A percentile compares a stretch with the other conserved stretches of the same genome.
Conservation (phyloP, 1,140 invertebrate species). For the Galleria mellonella region DNA sequence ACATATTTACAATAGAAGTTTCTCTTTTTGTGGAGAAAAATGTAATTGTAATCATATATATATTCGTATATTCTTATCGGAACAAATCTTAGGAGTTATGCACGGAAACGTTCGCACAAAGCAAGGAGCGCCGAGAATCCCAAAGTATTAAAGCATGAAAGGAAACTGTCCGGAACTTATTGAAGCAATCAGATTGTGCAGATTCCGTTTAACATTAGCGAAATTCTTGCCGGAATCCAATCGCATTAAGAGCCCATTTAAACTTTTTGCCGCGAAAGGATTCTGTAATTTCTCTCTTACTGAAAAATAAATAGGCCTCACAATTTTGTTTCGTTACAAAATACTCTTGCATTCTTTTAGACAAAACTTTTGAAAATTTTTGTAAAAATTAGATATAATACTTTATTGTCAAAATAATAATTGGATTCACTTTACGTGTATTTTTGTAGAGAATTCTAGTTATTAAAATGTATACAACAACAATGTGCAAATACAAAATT, state of each 20-base stretch:
- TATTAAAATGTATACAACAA: too few relatives aligned
- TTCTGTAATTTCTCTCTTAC: constrained; percentile 40
- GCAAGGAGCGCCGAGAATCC: constrained; percentile 29
- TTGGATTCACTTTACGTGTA: too few relatives aligned
- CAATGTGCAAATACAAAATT: too few relatives aligned
- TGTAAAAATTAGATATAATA: too few relatives aligned
- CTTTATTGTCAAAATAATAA: too few relatives aligned
- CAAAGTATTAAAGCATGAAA: constrained; percentile 63
- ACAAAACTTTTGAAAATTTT: too few relatives aligned
- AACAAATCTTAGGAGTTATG: constrained; percentile 15
- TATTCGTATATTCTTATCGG: neutral
- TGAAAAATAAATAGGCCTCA: constrained; percentile 41
- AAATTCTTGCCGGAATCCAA: constrained; percentile 62
- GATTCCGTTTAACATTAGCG: constrained; percentile 66
- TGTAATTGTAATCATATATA: too few relatives aligned
- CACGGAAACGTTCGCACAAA: constrained; percentile 13
- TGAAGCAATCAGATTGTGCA: constrained; percentile 66
- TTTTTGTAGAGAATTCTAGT: too few relatives aligned
- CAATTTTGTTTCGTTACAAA: constrained; percentile 14
- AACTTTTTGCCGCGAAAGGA: constrained; percentile 52
- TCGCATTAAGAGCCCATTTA: constrained; percentile 63
- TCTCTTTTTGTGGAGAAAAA: too few relatives aligned
- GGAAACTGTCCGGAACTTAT: constrained; percentile 66
- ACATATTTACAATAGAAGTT: too few relatives aligned
- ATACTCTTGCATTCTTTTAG: too few relatives aligned